phyloP scores from a whole-genome alignment of 2,888 invertebrate genomes.

The Colostygia pectinataria region DNA sequence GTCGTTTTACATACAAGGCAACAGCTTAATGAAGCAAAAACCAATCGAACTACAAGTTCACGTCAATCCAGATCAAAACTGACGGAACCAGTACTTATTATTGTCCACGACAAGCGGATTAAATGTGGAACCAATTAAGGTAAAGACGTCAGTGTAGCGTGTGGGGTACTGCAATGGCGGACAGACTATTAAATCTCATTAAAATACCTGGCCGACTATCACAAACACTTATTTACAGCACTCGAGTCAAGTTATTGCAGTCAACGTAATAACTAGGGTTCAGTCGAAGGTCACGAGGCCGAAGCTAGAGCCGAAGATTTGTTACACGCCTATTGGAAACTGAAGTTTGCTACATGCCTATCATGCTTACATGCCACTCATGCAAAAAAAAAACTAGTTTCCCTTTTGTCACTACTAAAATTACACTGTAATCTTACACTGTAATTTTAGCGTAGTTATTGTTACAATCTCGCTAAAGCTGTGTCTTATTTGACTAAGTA shows the following conservation, averaged over 20 bases:
- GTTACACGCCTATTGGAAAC: neutral
- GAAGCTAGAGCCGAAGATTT: slow-evolving; percentile 13
- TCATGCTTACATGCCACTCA: too few relatives aligned
- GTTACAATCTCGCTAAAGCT: too few relatives aligned
- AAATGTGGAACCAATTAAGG: slow-evolving; percentile 74
- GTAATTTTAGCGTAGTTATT: too few relatives aligned
- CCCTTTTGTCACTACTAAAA: too few relatives aligned
- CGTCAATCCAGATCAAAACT: slow-evolving; percentile 56
- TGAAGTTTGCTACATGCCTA: too few relatives aligned
- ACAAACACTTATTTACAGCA: slow-evolving; percentile 70
- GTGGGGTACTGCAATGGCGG: slow-evolving; percentile 40
- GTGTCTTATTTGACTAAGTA: too few relatives aligned
- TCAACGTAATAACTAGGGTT: slow-evolving; percentile 44
- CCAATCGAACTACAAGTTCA: slow-evolving; percentile 50
- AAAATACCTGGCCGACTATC: slow-evolving; percentile 71
- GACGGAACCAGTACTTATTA: slow-evolving; percentile 58
- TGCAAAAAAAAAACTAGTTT: too few relatives aligned
- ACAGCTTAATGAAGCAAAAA: slow-evolving; percentile 31
- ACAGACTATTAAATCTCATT: slow-evolving; percentile 71
- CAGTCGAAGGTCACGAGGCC: slow-evolving; percentile 14
- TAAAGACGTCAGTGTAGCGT: slow-evolving; percentile 62
- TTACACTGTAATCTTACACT: too few relatives aligned
- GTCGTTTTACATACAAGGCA: slow-evolving; percentile 17
- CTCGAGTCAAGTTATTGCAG: slow-evolving; percentile 59
- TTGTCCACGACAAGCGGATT: slow-evolving; percentile 67